Conservation (phyloP, 2,888 invertebrate species). For the Mythimna loreyi region DNA sequence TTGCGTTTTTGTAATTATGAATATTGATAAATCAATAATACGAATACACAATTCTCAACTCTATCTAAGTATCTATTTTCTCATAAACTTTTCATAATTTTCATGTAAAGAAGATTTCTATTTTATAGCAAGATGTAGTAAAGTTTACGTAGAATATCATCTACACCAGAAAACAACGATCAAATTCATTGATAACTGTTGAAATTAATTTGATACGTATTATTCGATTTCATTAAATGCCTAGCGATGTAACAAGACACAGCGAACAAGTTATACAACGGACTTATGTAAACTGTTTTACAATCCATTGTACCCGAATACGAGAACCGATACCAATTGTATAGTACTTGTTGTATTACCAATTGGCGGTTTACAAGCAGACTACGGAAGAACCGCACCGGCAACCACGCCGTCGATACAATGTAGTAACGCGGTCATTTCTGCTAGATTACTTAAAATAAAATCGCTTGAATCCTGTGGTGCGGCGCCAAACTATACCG, state of each 20-base stretch:
- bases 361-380: constrained; percentile 18
- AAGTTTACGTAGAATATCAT: too few species aligned
- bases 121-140: neutral
- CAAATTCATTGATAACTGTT: constrained; percentile 34
- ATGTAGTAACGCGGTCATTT: too few species aligned
- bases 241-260: constrained; percentile 34
- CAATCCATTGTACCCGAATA: constrained; percentile 37
- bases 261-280: constrained; percentile 49
- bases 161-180: neutral
- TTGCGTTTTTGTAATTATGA: neutral
- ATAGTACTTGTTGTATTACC: constrained; percentile 20
- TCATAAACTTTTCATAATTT: neutral
- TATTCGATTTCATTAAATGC: constrained; percentile 28
- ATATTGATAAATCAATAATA: neutral
- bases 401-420: neutral
- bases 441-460: too few species aligned
- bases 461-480: too few species aligned
- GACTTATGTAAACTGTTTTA: constrained; percentile 53
- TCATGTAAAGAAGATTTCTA: constrained; percentile 22
- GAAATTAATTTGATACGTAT: constrained; percentile 50
- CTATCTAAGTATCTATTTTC: too few species aligned
- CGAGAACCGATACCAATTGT: constrained; percentile 27
- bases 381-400: neutral
- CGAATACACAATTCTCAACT: too few species aligned
- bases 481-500: too few species aligned